Percentiles rank a stretch among this genome's conserved stretches.
Evolutionary conservation across 2,888 invertebrate species (phyloP).

Genomic region (Agrilus cyanescens): DNA sequence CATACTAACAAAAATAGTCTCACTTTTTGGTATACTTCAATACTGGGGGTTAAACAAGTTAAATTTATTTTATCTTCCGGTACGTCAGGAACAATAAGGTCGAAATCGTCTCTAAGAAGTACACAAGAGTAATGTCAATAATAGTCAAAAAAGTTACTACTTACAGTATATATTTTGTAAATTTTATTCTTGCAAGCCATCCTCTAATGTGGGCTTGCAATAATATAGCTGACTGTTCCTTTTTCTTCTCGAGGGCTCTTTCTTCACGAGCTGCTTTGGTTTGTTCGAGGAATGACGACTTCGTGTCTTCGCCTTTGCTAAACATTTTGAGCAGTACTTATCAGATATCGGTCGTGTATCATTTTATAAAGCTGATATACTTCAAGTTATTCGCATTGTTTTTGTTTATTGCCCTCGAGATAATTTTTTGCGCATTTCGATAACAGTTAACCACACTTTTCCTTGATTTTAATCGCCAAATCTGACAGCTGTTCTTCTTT

Average conservation of each 20-base stretch:
- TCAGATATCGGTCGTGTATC: too few species aligned
- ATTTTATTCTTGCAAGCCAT: constrained; percentile 56
- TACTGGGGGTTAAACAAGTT: constrained; percentile 41
- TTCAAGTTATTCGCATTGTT: too few species aligned
- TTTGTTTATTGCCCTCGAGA: too few species aligned
- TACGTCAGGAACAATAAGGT: constrained; percentile 50
- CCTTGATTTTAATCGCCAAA: too few species aligned
- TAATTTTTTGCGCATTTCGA: too few species aligned
- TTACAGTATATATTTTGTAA: constrained; percentile 58
- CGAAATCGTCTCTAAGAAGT: constrained; percentile 60
- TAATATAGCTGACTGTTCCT: constrained; percentile 59
- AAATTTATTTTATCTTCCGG: constrained; percentile 42
- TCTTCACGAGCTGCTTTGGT: constrained; percentile 86
- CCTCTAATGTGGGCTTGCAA: constrained; percentile 68
- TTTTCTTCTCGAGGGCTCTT: constrained; percentile 71
- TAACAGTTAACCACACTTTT: too few species aligned
- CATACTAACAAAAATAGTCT: constrained; percentile 55
- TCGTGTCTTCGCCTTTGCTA: constrained; percentile 50
- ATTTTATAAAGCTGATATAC: too few species aligned
- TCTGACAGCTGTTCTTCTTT: too few species aligned
- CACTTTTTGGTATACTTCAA: constrained; percentile 60
- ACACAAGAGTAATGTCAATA: background rate
- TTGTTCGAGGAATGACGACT: constrained; percentile 74
- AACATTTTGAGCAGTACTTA: constrained; percentile 39
- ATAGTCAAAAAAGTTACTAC: constrained; percentile 23